phyloP scores from a whole-genome alignment of 2,113 vertebrate genomes.

The Hemiprocne comata region DNA sequence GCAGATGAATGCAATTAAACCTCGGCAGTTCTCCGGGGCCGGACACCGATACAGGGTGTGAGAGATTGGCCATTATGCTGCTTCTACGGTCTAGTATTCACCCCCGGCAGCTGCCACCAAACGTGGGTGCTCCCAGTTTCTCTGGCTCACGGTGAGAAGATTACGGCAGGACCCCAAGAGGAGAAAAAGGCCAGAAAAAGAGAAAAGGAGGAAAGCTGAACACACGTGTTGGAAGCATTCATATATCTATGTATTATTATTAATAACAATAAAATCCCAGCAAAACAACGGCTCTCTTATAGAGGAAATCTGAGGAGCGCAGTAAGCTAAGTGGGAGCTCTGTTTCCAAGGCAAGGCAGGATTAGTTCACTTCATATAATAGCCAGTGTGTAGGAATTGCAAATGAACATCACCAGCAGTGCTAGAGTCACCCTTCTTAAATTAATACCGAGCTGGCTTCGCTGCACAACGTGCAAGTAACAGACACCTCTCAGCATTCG shows the following conservation, averaged over 20 bases:
- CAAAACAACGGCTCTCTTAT: slow-evolving; percentile 37
- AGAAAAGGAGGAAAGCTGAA: neutral
- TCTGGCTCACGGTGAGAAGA: neutral
- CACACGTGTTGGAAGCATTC: neutral
- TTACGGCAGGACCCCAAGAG: neutral
- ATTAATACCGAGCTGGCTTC: slow-evolving; percentile 8
- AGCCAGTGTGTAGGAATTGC: slow-evolving; percentile 57
- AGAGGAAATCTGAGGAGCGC: slow-evolving; percentile 48
- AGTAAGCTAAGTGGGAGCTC: slow-evolving; percentile 36
- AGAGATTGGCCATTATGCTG: neutral
- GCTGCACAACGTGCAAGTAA: neutral
- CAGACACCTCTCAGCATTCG: neutral
- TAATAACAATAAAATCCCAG: slow-evolving; percentile 48
- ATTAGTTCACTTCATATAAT: slow-evolving; percentile 58
- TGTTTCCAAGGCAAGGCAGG: slow-evolving; percentile 54
- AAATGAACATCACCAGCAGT: slow-evolving; percentile 49
- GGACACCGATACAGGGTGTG: neutral
- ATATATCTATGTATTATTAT: neutral
- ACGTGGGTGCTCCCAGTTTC: neutral
- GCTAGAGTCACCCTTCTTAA: slow-evolving; percentile 25
- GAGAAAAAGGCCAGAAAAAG: neutral
- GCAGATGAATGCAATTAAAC: slow-evolving; percentile 25
- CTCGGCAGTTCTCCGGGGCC: neutral
- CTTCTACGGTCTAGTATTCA: neutral
- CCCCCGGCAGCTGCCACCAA: neutral